A percentile compares a stretch with the other conserved stretches of the same genome.
Conservation (phyloP, 2,797 vertebrate genomes). For the Oreortyx pictus region DNA sequence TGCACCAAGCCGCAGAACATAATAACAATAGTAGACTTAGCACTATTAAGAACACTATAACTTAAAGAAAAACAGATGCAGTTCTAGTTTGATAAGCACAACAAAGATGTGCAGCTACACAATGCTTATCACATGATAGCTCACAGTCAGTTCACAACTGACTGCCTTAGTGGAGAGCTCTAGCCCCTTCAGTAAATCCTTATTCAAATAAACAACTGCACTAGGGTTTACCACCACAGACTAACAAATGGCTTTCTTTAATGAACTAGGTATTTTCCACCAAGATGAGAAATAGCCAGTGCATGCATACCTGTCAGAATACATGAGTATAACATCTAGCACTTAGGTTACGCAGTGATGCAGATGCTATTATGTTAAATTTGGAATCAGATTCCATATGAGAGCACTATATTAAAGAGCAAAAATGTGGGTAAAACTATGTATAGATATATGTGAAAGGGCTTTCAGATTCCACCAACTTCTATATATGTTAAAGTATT, state of each 20-base stretch:
- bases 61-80: not conserved
- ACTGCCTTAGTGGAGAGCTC: not conserved
- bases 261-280: not conserved
- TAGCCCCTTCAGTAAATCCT: not conserved
- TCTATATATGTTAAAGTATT: not conserved
- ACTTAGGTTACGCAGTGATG: not conserved
- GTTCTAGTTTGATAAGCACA: not conserved
- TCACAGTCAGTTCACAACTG: not conserved
- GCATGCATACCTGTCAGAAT: not conserved
- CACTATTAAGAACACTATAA: not conserved
- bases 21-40: not conserved
- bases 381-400: not conserved
- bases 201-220: not conserved
- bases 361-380: not conserved
- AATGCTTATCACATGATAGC: not conserved
- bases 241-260: not conserved
- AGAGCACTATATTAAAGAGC: not conserved
- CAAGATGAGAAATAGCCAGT: not conserved
- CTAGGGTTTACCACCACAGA: not conserved
- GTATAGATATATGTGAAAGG: not conserved
- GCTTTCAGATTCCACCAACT: not conserved
- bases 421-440: not conserved
- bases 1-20: not conserved
- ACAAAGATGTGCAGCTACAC: not conserved
- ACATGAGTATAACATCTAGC: not conserved